Percentiles rank a stretch among this genome's conserved stretches.
These are phyloP conservation scores for Elgaria multicarinata DNA, from an alignment of 2,113 vertebrate species.

Conservation along the genomic window DNA sequence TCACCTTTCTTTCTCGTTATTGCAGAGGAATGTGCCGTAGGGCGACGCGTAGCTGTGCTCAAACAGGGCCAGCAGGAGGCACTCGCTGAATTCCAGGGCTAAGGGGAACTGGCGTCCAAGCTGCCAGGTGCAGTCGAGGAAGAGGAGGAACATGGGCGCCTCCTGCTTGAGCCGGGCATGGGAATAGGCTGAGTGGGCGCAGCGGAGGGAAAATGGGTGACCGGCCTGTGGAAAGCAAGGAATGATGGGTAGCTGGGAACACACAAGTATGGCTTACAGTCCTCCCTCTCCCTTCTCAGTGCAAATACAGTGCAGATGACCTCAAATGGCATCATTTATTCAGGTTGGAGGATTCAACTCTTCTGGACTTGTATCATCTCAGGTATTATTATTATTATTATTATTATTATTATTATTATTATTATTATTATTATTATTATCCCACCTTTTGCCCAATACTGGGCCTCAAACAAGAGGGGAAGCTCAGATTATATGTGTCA, in stretches of 20 bases:
- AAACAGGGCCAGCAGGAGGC: slow-evolving; percentile 82
- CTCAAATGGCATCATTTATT: not conserved
- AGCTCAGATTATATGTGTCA: not conserved
- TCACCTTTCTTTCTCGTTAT: slow-evolving; percentile 85
- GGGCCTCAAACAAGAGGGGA: no score
- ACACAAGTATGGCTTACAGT: not conserved
- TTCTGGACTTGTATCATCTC: not conserved
- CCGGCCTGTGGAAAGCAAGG: slow-evolving; percentile 73
- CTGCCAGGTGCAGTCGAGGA: slow-evolving; percentile 91
- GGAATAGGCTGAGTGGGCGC: slow-evolving; percentile 81
- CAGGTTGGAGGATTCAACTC: not conserved
- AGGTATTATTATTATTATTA: no score
- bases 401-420: no score
- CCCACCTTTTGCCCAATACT: accelerated
- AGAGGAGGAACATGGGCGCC: slow-evolving; percentile 85
- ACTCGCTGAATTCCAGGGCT: slow-evolving; percentile 84
- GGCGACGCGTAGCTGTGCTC: slow-evolving; percentile 83
- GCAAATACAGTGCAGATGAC: not conserved
- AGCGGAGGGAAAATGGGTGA: slow-evolving; percentile 87
- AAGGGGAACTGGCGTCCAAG: slow-evolving; percentile 86
- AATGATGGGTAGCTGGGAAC: not conserved
- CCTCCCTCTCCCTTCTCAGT: not conserved
- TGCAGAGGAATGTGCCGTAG: slow-evolving; percentile 90
- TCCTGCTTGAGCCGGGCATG: slow-evolving; percentile 84
- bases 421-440: no score